Percentiles rank a stretch among this genome's conserved stretches.
These are phyloP conservation scores for Melanotaenia parkinsoni DNA, from an alignment of 2,797 vertebrate genomes.

Conservation along the genomic window DNA sequence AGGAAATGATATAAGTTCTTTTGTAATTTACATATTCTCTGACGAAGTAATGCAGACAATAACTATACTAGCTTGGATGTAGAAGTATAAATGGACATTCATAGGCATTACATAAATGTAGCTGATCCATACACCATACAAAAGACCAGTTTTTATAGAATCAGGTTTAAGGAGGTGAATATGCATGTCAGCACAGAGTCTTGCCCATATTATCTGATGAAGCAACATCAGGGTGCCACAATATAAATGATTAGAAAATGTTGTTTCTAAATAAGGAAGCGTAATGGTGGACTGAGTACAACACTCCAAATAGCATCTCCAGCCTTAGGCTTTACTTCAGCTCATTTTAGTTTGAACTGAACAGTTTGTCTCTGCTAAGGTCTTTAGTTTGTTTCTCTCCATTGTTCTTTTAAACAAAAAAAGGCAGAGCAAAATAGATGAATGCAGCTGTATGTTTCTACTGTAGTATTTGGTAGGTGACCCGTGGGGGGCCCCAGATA, in stretches of 20 bases:
- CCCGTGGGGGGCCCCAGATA: constrained; percentile 40
- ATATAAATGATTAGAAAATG: not conserved
- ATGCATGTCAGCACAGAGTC: too few species aligned
- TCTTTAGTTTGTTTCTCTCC: constrained; percentile 18
- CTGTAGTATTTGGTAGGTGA: constrained; percentile 37
- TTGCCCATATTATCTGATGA: not conserved
- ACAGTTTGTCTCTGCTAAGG: constrained; percentile 3
- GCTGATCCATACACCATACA: not conserved
- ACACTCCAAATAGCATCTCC: not conserved
- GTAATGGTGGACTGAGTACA: not conserved
- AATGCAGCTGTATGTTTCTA: constrained; percentile 29
- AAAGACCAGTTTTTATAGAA: not conserved
- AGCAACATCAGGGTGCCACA: not conserved
- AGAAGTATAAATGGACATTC: too few species aligned
- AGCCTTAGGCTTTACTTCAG: too few species aligned
- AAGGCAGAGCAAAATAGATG: constrained; percentile 34
- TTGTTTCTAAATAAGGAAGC: not conserved
- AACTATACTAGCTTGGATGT: not conserved
- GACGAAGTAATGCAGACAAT: not conserved
- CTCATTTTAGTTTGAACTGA: not conserved
- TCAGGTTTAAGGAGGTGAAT: not conserved
- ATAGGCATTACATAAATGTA: not conserved
- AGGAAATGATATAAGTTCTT: not conserved
- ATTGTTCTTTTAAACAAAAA: constrained; percentile 54
- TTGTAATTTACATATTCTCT: not conserved